Base-by-base conservation (phyloP, 2,888 invertebrate genomes). In the Luperina testacea region DNA sequence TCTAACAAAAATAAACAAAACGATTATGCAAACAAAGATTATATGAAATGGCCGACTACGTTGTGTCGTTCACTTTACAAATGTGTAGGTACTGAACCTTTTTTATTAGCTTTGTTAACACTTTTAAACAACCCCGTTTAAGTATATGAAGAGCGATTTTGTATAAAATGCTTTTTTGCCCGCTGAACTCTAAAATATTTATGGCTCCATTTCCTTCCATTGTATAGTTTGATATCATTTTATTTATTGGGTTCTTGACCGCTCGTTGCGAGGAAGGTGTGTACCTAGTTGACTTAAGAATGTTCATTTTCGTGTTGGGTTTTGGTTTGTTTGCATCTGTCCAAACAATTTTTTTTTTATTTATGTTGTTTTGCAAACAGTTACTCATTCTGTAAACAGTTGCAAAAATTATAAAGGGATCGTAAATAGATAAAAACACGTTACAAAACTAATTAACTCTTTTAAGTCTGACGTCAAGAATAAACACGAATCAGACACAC, bases 51-150 rank as follows among this genome's bases (percentile, higher is more conserved):
- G 38, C 38, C 38, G 38, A 38, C 38, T 38, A 38, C 38, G 65
- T 20, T 80, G 82, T 80, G 84, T 83, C 78, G 80, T 75, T 64
- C 83, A 78, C 84, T 83, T 83, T 81, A 73, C 83, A 86, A 88
- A 83, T 85, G 87, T 85, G 81, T 32, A 32, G 32, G 32, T 88
- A 82, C 87, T 80, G 85, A 86, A 86, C 90, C 90, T 88, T 91
- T 91, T 91, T 91, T 91, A 91, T 90, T 89, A 88, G 87, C 90
- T 87, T 81, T 90, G 90, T 90, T 88, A 91, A 92, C 90, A 89
- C 84, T 90, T 90, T 90, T 88, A 85, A 88, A 90, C 88, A 88
- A 84, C 83, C 87, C 77, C 81, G 79, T 90, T 86, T 82, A 85
- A 89, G 80, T 86, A 88, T 82, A 85, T 81, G 83, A 80, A 78